A percentile compares a stretch with the other conserved stretches of the same genome.
These are phyloP conservation scores for Osmerus mordax DNA, from an alignment of 2,113 vertebrate genomes.

Conservation along the genomic window DNA sequence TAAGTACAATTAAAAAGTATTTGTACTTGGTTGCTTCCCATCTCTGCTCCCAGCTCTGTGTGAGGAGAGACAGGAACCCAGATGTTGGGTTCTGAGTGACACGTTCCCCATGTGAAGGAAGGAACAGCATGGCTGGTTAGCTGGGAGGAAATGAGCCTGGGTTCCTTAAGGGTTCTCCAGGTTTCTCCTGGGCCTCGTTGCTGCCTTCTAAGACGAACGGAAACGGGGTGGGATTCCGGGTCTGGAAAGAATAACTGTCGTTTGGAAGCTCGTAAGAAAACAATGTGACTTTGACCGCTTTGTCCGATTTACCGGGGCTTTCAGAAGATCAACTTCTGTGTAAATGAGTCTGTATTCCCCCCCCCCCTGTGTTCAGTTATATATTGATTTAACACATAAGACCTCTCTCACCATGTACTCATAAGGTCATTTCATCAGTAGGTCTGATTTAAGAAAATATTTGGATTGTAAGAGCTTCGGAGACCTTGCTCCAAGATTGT, in stretches of 20 bases:
- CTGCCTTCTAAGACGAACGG: constrained; percentile 43
- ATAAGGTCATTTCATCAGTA: constrained; percentile 17
- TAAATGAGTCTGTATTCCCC: constrained; percentile 31
- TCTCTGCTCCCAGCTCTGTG: not conserved
- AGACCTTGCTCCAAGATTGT: constrained; percentile 19
- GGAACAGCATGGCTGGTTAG: constrained; percentile 37
- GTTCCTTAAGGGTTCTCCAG: not conserved
- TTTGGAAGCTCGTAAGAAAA: constrained; percentile 54
- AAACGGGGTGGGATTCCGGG: constrained; percentile 49
- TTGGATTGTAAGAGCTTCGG: constrained; percentile 12
- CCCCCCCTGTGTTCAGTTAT: constrained; percentile 32
- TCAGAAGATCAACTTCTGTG: constrained; percentile 34
- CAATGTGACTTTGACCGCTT: constrained; percentile 50
- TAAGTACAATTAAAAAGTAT: not conserved
- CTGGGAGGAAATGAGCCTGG: constrained; percentile 59
- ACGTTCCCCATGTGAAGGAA: constrained; percentile 40
- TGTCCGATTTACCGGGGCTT: constrained; percentile 48
- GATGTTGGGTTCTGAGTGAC: constrained; percentile 55
- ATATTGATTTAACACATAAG: constrained; percentile 48
- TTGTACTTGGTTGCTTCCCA: too few species aligned
- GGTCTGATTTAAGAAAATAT: constrained; percentile 45
- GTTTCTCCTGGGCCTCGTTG: constrained; percentile 53
- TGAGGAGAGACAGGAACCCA: constrained; percentile 17
- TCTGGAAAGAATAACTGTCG: constrained; percentile 56
- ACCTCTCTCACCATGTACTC: constrained; percentile 27